phyloP scores from a whole-genome alignment of 2,797 vertebrate genomes.

The Hyperoplus lanceolatus region DNA sequence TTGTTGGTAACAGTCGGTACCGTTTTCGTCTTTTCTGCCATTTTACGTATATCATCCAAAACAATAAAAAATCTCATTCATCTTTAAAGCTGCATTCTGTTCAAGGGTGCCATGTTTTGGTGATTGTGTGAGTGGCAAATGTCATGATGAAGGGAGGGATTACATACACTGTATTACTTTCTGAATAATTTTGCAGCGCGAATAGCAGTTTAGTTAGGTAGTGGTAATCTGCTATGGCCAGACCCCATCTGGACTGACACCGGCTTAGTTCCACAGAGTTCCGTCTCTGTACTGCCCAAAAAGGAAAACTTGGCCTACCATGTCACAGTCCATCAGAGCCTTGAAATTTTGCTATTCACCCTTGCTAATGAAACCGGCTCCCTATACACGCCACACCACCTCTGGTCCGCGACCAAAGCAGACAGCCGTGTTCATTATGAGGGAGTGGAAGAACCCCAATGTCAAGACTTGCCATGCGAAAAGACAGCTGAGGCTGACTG shows the following conservation, averaged over 20 bases:
- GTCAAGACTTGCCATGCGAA: conserved; percentile 71
- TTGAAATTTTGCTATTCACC: conserved; percentile 83
- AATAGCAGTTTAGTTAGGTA: conserved; percentile 65
- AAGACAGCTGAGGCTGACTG: conserved; percentile 69
- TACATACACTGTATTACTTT: conserved; percentile 80
- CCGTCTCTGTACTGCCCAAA: conserved; percentile 59
- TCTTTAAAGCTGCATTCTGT: conserved; percentile 38
- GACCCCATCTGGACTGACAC: conserved; percentile 81
- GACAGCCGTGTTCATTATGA: conserved; percentile 78
- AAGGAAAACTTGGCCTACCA: conserved; percentile 72
- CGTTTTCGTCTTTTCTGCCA: conserved; percentile 12
- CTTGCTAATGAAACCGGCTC: conserved; percentile 79
- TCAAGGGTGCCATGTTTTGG: conserved; percentile 68
- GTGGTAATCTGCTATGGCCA: conserved; percentile 77
- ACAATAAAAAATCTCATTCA: conserved; percentile 17
- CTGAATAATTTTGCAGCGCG: conserved; percentile 71
- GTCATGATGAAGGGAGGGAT: conserved; percentile 71
- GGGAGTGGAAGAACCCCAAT: conserved; percentile 64
- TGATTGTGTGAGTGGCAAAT: conserved; percentile 73
- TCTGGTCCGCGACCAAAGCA: conserved; percentile 64
- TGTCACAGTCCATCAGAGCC: conserved; percentile 82
- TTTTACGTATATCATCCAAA: conserved; percentile 12
- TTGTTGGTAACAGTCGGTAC: neutral
- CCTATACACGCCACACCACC: conserved; percentile 59
- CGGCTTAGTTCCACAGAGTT: conserved; percentile 80